Conservation (phyloP, 2,888 invertebrate species). For the Pyrrhopygopsis socrates region DNA sequence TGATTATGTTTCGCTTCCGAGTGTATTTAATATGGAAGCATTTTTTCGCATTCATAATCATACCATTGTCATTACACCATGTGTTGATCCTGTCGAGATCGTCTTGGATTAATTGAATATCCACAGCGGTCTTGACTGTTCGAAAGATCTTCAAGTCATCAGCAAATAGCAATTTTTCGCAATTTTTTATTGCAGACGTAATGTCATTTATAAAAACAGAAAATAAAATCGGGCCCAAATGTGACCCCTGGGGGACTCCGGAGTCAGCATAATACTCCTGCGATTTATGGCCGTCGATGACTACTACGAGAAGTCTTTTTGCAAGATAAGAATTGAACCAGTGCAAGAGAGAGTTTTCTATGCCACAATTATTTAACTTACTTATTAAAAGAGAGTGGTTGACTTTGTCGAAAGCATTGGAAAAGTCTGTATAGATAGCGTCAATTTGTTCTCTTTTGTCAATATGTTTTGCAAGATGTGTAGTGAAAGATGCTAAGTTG, state of each 20-base stretch:
- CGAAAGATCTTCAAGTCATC: slow-evolving; percentile 71
- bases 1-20: slow-evolving; percentile 18
- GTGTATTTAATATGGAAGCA: slow-evolving; percentile 55
- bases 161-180: slow-evolving; percentile 60
- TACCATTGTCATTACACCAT: slow-evolving; percentile 60
- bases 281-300: slow-evolving; percentile 53
- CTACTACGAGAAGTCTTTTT: slow-evolving; percentile 42
- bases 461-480: background rate
- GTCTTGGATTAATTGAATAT: slow-evolving; percentile 39
- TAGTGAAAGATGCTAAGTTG: slow-evolving; percentile 13
- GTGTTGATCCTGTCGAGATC: slow-evolving; percentile 42
- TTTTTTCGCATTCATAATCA: slow-evolving; percentile 51
- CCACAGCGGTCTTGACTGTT: background rate
- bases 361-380: slow-evolving; percentile 6
- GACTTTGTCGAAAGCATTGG: slow-evolving; percentile 58
- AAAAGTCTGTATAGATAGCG: slow-evolving; percentile 44
- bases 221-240: slow-evolving; percentile 66
- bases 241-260: slow-evolving; percentile 61
- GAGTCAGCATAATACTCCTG: slow-evolving; percentile 30
- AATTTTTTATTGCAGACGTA: slow-evolving; percentile 4
- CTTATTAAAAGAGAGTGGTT: slow-evolving; percentile 4
- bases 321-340: slow-evolving; percentile 60
- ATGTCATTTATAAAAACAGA: slow-evolving; percentile 57
- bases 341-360: slow-evolving; percentile 33
- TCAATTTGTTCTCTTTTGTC: slow-evolving; percentile 47